Evolutionary conservation across 2,113 vertebrate species (phyloP).

Genomic region (Xiphophorus hellerii): DNA sequence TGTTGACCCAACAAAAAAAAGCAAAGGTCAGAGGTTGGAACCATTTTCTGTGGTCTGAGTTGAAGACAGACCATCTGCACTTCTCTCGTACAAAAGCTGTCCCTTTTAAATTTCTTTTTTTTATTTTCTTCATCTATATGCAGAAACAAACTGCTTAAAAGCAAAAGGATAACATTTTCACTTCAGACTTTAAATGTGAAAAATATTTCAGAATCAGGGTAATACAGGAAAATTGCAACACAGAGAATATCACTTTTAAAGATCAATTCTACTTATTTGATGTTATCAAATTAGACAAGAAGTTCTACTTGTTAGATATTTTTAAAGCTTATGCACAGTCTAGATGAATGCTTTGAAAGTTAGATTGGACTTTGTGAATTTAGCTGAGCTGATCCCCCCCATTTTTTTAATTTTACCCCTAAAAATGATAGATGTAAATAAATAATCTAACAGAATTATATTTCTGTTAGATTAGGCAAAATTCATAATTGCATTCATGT

Average conservation of each 20-base stretch:
- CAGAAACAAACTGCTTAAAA: not conserved
- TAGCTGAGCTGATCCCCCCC: not conserved
- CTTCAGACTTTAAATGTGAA: no score
- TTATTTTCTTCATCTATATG: not conserved
- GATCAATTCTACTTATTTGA: no score
- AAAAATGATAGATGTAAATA: not conserved
- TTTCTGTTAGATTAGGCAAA: not conserved
- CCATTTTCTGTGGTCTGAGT: constrained; percentile 19
- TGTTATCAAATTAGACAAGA: not conserved
- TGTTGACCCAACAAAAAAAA: constrained; percentile 38
- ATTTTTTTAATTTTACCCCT: not conserved
- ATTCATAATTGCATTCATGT: not conserved
- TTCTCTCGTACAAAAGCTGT: not conserved
- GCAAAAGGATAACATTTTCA: not conserved
- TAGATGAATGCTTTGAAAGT: not conserved
- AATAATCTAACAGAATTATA: not conserved
- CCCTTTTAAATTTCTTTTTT: not conserved
- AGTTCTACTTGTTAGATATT: not conserved
- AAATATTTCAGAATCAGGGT: not conserved
- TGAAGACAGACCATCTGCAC: constrained; percentile 23
- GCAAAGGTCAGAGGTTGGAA: constrained; percentile 54
- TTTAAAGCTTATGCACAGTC: not conserved
- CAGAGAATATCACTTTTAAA: no score
- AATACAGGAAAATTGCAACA: not conserved
- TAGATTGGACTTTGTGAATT: no score